Base-by-base conservation (phyloP, 2,797 vertebrate genomes). In the Cryptoprocta ferox region DNA sequence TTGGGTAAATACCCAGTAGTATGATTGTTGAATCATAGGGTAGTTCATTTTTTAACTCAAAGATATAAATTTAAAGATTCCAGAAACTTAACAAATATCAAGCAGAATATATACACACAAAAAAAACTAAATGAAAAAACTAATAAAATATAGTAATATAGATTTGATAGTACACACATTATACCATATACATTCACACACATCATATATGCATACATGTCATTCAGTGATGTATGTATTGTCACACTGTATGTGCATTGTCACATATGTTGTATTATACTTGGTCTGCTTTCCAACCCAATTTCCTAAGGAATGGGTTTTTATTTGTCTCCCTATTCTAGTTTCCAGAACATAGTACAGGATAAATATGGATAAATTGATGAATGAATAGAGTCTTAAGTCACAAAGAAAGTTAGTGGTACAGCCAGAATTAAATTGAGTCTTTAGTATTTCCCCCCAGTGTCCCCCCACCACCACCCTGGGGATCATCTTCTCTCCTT, bases 301-400 rank as follows among this genome's bases (percentile, higher is more conserved):
- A 93, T 70, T 93, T 93, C 56, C 35, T 86, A 89, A 81, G 4
- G 61, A 39, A 81, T 37, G 24, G 15, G 8, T 63, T 81, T 89
- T 45, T 82, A 85, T 88, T 91, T 91, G 53, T 91, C 53, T 71
- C 35, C 94, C 45, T 75, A 35, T 37, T 82, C 30, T 35, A 84
- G 37, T 92, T 97, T 53, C 73, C 61, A 4, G 68, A 61, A 89
- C 56, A 63, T 19, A 42, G 21, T 56, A 81, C 15, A 70, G 24
- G 66, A 91, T 59, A 95, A 95, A 83, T 26, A 48, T 45, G 14
- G 14, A 50, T 50, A 9, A 84, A 93, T 18, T 65, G 37, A 53
- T 39, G 37, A 87, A 81, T 37, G 59, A 86, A 63, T 95, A 91
- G 18, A 19, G 15, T 81, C 66, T 83, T 90, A 92, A 95, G 28